Percentiles rank a stretch among this genome's conserved stretches.
Conservation (phyloP, 1,140 invertebrate genomes). For the Scaptodrosophila lebanonensis region DNA sequence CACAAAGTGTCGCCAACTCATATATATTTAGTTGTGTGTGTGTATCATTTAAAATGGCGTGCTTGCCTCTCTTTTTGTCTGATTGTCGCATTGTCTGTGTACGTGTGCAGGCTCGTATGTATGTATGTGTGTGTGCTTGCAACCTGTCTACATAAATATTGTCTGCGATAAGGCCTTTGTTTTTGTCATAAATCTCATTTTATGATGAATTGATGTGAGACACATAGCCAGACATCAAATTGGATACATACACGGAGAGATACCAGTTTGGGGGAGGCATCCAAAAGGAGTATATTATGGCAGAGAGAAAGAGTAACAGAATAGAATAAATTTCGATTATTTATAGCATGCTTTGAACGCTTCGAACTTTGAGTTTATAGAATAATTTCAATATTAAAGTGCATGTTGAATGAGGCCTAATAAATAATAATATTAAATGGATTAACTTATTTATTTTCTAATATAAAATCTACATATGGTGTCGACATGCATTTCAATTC, state of each 20-base stretch:
- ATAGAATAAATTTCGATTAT: no score
- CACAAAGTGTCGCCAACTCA: slow-evolving; percentile 1
- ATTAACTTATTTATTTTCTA: no score
- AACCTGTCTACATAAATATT: slow-evolving; percentile 76
- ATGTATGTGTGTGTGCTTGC: slow-evolving; percentile 19
- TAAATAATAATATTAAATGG: no score
- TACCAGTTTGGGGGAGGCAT: slow-evolving; percentile 29
- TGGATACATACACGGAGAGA: slow-evolving; percentile 21
- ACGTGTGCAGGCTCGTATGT: background rate
- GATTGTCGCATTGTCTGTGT: slow-evolving; percentile 11
- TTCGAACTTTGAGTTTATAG: no score
- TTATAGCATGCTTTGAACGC: no score
- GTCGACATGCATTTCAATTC: no score
- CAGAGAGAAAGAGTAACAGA: no score
- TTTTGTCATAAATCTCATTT: slow-evolving; percentile 77
- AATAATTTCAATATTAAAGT: no score
- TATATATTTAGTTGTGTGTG: background rate
- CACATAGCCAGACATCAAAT: slow-evolving; percentile 18
- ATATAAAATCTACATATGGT: no score
- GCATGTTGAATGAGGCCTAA: no score
- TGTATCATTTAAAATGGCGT: slow-evolving; percentile 53
- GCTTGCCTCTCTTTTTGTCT: slow-evolving; percentile 53
- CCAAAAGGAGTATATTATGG: no score
- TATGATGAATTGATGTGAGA: slow-evolving; percentile 75
- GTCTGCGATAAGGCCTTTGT: slow-evolving; percentile 76